A percentile compares a stretch with the other conserved stretches of the same genome.
These are phyloP conservation scores for Mimachlamys varia DNA, from an alignment of 2,888 invertebrate species.

Conservation along the genomic window DNA sequence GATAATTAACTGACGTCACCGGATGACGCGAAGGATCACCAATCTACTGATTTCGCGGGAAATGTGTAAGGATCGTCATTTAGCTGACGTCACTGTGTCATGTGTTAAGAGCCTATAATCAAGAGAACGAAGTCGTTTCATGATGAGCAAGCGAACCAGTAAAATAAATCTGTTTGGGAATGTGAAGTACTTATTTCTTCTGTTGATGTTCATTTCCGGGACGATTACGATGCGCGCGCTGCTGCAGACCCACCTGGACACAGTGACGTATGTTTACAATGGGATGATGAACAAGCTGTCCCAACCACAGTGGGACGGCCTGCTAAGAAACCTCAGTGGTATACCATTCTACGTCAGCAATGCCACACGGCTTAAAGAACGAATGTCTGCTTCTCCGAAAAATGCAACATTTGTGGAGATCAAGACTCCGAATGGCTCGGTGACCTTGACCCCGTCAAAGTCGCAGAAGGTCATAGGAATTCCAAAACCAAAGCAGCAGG, in stretches of 20 bases:
- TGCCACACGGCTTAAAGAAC: not conserved
- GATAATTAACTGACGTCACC: no score
- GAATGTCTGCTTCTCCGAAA: not conserved
- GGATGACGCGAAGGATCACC: no score
- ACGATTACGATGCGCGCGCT: not conserved
- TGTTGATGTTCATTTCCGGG: not conserved
- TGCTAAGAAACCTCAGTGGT: not conserved
- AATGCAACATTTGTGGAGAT: not conserved
- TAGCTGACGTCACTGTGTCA: not conserved
- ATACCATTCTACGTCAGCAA: not conserved
- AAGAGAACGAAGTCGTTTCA: not conserved
- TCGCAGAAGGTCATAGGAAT: constrained; percentile 1
- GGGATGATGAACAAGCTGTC: not conserved
- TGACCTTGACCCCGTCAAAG: not conserved
- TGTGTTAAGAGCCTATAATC: not conserved
- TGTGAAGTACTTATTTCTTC: not conserved
- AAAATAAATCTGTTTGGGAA: not conserved
- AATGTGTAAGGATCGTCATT: no score
- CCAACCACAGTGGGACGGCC: not conserved
- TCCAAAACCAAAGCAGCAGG: not conserved
- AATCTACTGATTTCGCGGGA: no score
- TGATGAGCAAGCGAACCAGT: not conserved
- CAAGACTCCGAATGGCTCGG: not conserved
- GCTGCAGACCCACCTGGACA: not conserved
- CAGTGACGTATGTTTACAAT: not conserved